Evolutionary conservation across 2,888 invertebrate genomes (phyloP).

Genomic region (Oscheius sp.): DNA sequence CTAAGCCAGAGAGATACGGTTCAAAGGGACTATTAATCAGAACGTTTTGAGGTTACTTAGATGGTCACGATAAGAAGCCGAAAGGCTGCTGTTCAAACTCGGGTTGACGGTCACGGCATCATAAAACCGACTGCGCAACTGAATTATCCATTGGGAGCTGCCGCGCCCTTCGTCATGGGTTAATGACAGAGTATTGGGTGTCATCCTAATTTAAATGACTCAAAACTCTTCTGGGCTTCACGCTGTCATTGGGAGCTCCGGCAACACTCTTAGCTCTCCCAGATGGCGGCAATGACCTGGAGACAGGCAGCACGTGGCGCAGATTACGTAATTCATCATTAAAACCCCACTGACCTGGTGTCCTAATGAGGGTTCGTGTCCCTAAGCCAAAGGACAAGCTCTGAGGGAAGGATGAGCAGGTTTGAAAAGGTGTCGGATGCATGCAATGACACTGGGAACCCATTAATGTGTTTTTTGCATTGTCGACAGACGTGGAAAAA

Average conservation of each 20-base stretch:
- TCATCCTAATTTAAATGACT: neutral
- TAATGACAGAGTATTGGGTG: constrained; percentile 25
- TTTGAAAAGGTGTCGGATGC: constrained; percentile 19
- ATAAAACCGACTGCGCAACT: neutral
- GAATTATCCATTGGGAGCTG: neutral
- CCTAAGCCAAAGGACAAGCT: constrained; percentile 21
- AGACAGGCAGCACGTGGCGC: constrained; percentile 33
- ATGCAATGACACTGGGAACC: constrained; percentile 26
- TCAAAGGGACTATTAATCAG: no score
- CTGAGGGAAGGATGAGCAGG: neutral
- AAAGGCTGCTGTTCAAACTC: constrained; percentile 16
- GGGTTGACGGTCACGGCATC: constrained; percentile 10
- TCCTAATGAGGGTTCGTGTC: constrained; percentile 27
- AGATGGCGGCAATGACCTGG: constrained; percentile 34
- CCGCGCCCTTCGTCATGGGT: constrained; percentile 27
- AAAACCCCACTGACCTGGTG: constrained; percentile 35
- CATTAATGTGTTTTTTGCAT: constrained; percentile 22
- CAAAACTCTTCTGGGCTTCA: neutral
- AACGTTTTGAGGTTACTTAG: no score
- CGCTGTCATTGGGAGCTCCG: neutral
- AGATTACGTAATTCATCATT: constrained; percentile 36
- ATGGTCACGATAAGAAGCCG: no score
- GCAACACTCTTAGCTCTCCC: constrained; percentile 1
- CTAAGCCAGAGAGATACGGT: no score
- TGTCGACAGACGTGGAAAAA: constrained; percentile 17